Percentiles rank a stretch among this genome's conserved stretches.
Conservation (phyloP, 2,888 invertebrate species). For the Ramazzottius varieornatus region DNA sequence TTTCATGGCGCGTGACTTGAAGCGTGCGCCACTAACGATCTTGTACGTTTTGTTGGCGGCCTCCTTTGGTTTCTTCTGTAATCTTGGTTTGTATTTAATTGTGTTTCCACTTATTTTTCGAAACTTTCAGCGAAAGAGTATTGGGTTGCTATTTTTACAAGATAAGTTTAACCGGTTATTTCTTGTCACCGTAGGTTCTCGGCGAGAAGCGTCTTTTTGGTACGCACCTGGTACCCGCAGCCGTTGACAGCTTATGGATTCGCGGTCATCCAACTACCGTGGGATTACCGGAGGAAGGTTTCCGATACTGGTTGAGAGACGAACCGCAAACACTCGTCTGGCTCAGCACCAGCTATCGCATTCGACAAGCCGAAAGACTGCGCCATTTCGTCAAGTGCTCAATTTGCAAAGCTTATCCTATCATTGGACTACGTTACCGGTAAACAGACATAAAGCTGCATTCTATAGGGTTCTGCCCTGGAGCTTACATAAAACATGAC, state of each 20-base stretch:
- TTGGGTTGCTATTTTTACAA: too few relatives aligned
- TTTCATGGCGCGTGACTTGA: too few relatives aligned
- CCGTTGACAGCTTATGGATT: conserved; percentile 41
- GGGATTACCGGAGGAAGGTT: conserved; percentile 37
- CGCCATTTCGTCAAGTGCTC: neutral
- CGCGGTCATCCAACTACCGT: conserved; percentile 34
- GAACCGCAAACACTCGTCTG: conserved; percentile 36
- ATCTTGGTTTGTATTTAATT: neutral
- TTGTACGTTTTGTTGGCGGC: too few relatives aligned
- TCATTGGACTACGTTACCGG: neutral
- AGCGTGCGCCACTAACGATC: too few relatives aligned
- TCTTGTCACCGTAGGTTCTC: conserved; percentile 9
- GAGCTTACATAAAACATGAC: too few relatives aligned
- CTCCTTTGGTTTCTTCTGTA: too few relatives aligned
- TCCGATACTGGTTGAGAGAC: conserved; percentile 40
- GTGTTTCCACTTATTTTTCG: neutral
- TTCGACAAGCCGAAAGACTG: conserved; percentile 30
- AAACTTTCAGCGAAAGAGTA: neutral
- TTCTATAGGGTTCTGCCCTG: too few relatives aligned
- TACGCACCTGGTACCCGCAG: conserved; percentile 33
- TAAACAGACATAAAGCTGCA: too few relatives aligned
- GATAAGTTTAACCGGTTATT: neutral
- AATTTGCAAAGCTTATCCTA: neutral
- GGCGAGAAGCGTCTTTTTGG: conserved; percentile 32
- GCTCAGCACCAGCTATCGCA: conserved; percentile 36